Evolutionary conservation across 1,140 invertebrate species (phyloP), one percentile per base, ranked within the genome.

Genomic region (Drosophila murphyi): DNA sequence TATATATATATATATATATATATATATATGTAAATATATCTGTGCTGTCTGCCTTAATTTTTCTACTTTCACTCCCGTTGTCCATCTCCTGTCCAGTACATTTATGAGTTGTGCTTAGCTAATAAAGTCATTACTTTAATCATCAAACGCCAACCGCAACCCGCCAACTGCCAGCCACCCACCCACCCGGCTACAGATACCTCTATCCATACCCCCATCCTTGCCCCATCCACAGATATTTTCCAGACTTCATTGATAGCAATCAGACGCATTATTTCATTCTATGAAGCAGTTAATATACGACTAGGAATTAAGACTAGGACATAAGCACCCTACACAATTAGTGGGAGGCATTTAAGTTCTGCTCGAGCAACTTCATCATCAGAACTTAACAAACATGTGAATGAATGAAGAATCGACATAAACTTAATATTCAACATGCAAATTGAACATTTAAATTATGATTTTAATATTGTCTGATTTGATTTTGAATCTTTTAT

Each of bases 111-210:
- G 79, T 78, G 72, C 67, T 69, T 77, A 62, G 67, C 85, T 88
- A 88, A 88, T 89, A 82, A 87, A 88, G 85, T 89, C 81, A 89
- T 87, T 87, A 80, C 50, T 48, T 63, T 28, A 52, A 10, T 43
- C 47, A 37, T 3, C n/a, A 48, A 50, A 10, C 6, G 47, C 12
- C 60, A n/a, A 10, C 56, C 45, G 20, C 28, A 8, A n/a, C 41
- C 41, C 43, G 6, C 35, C 2, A 37, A 37, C 35, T 2, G 6
- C 5, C 5, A 5, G 1, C 3, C 4, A 37, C 35, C 35, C 7
- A 51, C 34, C 28, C 55, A 20, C 20, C 20, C 20, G 20, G 20
- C 20, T 20, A 20, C 20, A 20, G 20, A 20, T 20, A 20, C 0
- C 20, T 20, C 20, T 1, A 20, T 20, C 20, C 20, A 20, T n/a